Base-by-base conservation (phyloP, 2,113 vertebrate genomes). In the Oncorhynchus tshawytscha region DNA sequence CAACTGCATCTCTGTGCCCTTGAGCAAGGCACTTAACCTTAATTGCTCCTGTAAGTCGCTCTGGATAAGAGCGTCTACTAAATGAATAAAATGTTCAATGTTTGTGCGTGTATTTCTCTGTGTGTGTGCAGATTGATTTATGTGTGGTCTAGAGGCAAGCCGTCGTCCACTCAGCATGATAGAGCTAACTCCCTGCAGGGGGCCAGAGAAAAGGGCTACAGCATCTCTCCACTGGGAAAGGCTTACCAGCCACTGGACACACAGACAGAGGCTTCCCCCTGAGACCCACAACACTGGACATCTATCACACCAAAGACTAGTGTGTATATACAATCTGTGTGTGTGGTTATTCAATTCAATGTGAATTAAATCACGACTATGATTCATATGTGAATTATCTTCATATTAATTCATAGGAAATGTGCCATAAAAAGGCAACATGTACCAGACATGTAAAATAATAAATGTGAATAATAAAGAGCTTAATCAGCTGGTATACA, bases 131-230 rank as follows among this genome's bases (percentile, higher is more conserved):
- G 87, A 92, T 86, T 89, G 90, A 93, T 81, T 88, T 87, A 92
- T 91, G 88, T 82, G 88, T 91, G 88, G 12, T 48, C 65, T 70
- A 74, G 72, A 60, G 51, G 77, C 62, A 73, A 70, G 16, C 69
- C 90, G 88, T 90, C 80, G 78, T 89, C 90, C 85, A 82, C 92
- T 90, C 92, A 92, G 91, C 86, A 86, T 90, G 91, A 82, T 82
- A 88, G 86, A 84, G 87, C 89, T 87, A 92, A 92, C 86, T 93
- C 90, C 88, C 88, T 85, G 88, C 87, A 91, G 91, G 93, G 89
- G 82, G 86, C 85, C 75, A 34, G 68, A 81, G 70, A 22, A 62
- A 72, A 31, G 13, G 81, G 84, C 84, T 82, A 81, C 87, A 82
- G 84, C 89, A 89, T 91, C 89, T 90, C 76, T 86, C 84, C 78